A percentile compares a stretch with the other conserved stretches of the same genome.
These are phyloP conservation scores for Rhagologus leucostigma DNA, from an alignment of 2,113 vertebrate genomes.

Conservation along the genomic window DNA sequence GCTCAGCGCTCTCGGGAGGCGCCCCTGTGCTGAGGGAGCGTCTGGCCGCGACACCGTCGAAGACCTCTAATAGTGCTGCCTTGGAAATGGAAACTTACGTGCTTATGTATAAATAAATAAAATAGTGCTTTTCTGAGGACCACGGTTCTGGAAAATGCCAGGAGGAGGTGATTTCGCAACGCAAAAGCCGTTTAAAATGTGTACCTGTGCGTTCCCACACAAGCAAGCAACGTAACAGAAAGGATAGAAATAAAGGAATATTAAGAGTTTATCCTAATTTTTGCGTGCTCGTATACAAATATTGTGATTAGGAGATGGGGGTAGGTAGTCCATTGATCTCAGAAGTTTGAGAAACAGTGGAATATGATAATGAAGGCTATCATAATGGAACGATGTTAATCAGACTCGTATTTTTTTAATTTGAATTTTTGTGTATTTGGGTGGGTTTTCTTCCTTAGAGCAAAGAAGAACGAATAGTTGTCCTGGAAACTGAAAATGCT, in stretches of 20 bases:
- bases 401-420: accelerated
- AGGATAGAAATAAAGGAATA: accelerated
- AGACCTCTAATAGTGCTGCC: accelerated
- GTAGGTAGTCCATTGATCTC: no score
- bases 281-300: neutral
- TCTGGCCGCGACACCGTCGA: accelerated
- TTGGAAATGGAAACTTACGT: accelerated
- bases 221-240: neutral
- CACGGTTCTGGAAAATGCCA: neutral
- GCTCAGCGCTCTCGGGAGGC: neutral
- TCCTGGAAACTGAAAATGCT: constrained; percentile 84
- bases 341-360: neutral
- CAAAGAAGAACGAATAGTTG: constrained; percentile 84
- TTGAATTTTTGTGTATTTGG: neutral
- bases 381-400: neutral
- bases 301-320: accelerated
- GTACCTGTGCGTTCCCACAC: accelerated
- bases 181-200: neutral
- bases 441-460: constrained; percentile 49
- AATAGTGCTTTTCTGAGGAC: neutral
- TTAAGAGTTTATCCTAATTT: neutral
- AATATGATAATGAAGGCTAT: neutral
- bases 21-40: neutral
- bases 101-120: neutral
- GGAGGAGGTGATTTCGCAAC: neutral